Evolutionary conservation across 64 coral and sea anemone species (phyloP).

Genomic region (Trachythela sp.): DNA sequence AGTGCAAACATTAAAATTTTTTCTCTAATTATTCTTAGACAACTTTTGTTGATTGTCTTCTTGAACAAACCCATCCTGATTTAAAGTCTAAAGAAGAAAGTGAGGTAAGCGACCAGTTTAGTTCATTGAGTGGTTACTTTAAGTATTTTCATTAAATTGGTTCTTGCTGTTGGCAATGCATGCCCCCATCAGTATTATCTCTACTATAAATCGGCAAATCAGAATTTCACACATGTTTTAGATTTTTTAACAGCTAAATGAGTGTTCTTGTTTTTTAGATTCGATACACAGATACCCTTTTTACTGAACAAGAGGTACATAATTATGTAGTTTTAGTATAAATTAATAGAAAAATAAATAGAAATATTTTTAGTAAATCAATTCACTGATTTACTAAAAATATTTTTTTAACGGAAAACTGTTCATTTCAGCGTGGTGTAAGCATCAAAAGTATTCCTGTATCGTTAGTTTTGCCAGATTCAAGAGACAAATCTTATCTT

Average conservation of each 20-base stretch:
- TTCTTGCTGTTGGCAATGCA: too few species aligned
- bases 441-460: constrained; percentile 96
- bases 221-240: too few species aligned
- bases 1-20: not conserved
- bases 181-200: too few species aligned
- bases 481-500: constrained; percentile 86
- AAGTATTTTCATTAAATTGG: not conserved
- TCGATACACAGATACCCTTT: constrained; percentile 75
- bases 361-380: not conserved
- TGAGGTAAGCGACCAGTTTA: constrained; percentile 55
- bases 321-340: not conserved
- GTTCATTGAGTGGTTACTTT: not conserved
- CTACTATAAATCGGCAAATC: too few species aligned
- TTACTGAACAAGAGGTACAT: constrained; percentile 95
- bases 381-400: not conserved
- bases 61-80: constrained; percentile 97
- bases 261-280: constrained; percentile 47
- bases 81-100: constrained; percentile 83
- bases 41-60: constrained; percentile 85
- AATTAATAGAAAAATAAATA: not conserved
- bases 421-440: constrained; percentile 64
- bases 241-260: not conserved
- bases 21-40: constrained; percentile 74
- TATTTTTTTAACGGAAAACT: not conserved
- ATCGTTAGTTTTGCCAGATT: constrained; percentile 86